Evolutionary conservation across 2,888 invertebrate genomes (phyloP), one percentile per base, ranked within the genome.

Genomic region (Sarcophaga rosellei): DNA sequence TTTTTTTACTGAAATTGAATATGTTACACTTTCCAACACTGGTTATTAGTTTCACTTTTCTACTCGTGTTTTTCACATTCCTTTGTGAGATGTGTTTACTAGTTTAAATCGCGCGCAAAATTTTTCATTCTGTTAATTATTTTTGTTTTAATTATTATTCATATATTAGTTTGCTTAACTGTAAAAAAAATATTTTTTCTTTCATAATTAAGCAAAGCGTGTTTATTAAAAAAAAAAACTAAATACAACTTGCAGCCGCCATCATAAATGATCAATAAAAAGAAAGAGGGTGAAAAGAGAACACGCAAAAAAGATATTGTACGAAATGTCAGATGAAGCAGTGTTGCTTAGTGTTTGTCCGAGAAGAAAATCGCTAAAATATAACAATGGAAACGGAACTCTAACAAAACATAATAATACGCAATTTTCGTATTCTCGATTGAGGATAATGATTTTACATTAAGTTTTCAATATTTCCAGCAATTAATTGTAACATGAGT

Each of bases 251-350:
- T 63, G 68, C 68, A 79, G 74, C 70, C 75, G 70, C 74, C 74
- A 81, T 74, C 35, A 35, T 73, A 68, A 78, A 78, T 77, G 77
- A 74, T 77, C 20, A 81, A 69, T 11, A 69, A 72, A 35, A 35
- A 35, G 35, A 77, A 82, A 74, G 47, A 83, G 72, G 57, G 57
- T 25, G 70, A 75, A 68, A 69, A 75, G 65, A 70, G 79, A 79
- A 69, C n/a, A 79, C 25, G n/a, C n/a, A 75, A 44, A 66, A 44
- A 53, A 72, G 57, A 12, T 57, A 75, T 72, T 69, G 12, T 75
- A 74, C 75, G 45, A 77, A 25, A 72, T 23, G 61, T 45, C 66
- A 81, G 70, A 80, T 35, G 35, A 35, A 35, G 35, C 35, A 35
- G 35, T 35, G 35, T 35, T 35, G 35, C 35, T 35, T 35, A 35